These are phyloP conservation scores for Mus minutoides DNA, from an alignment of 2,797 vertebrate genomes.

Conservation along the genomic window DNA sequence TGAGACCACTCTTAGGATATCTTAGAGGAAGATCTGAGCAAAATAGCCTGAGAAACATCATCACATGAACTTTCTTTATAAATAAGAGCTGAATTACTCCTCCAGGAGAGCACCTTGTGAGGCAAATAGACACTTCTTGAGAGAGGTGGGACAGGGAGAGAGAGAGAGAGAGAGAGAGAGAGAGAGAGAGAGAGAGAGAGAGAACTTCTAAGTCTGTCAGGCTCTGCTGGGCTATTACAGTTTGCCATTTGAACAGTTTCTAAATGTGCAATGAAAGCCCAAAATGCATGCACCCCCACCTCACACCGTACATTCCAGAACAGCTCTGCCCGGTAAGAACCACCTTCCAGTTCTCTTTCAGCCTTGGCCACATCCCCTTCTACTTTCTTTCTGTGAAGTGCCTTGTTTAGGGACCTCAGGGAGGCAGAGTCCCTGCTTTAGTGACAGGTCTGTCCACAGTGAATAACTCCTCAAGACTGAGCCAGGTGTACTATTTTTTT, in stretches of 20 bases:
- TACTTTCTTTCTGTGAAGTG: neutral
- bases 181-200: too few relatives aligned
- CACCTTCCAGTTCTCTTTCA: accelerated
- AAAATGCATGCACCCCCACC: accelerated
- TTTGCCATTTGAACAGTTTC: neutral
- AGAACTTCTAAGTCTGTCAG: neutral
- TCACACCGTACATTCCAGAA: neutral
- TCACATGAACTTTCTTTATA: neutral
- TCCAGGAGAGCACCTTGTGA: neutral
- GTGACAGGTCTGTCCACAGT: neutral
- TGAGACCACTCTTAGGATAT: slow-evolving; percentile 44
- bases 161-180: too few relatives aligned
- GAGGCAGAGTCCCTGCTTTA: neutral
- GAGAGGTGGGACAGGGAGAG: too few relatives aligned
- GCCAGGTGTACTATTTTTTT: neutral
- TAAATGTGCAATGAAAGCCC: neutral
- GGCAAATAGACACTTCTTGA: neutral
- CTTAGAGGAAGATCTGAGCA: slow-evolving; percentile 62
- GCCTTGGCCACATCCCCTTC: accelerated
- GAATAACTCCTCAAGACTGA: accelerated
- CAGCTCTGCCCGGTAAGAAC: accelerated
- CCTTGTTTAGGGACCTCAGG: too few relatives aligned
- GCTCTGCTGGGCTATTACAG: neutral
- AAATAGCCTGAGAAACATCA: slow-evolving; percentile 42
- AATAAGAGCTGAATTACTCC: slow-evolving; percentile 14